Evolutionary conservation across 2,113 vertebrate genomes (phyloP).

Genomic region (Menura novaehollandiae): DNA sequence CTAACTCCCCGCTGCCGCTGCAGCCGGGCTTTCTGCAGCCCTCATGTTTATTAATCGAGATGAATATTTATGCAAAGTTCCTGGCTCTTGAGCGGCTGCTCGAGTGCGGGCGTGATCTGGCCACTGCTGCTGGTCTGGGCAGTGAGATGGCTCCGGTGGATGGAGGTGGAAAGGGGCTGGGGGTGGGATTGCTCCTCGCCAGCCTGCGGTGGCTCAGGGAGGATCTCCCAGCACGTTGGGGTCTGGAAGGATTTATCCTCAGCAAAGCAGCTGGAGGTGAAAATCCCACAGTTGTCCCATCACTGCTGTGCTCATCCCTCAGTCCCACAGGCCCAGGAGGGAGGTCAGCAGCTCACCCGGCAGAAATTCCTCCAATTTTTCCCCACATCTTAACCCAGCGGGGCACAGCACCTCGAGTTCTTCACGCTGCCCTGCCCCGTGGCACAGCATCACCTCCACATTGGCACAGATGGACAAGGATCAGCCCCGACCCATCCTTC

Average conservation of each 20-base stretch:
- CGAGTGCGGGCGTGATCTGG: not conserved
- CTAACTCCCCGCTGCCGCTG: not conserved
- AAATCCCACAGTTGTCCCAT: accelerated
- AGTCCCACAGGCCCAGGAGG: not conserved
- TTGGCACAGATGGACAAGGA: accelerated
- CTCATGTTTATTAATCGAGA: conserved; percentile 70
- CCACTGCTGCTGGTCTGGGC: not conserved
- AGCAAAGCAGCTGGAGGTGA: not conserved
- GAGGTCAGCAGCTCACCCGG: accelerated
- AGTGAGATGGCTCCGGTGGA: not conserved
- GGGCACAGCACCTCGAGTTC: accelerated
- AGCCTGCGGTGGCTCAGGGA: accelerated
- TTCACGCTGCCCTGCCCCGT: accelerated
- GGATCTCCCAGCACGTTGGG: not conserved
- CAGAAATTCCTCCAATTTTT: not conserved
- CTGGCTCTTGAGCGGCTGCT: not conserved
- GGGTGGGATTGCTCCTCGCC: not conserved
- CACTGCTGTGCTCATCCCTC: accelerated
- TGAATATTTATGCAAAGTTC: conserved; percentile 70
- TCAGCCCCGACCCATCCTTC: not conserved
- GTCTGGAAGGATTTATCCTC: not conserved
- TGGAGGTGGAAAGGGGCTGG: not conserved
- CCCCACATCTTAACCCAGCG: not conserved
- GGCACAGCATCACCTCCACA: not conserved
- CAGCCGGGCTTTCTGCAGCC: conserved; percentile 40